These are phyloP conservation scores for Danio choprae DNA, from an alignment of 2,797 vertebrate genomes.

Conservation along the genomic window DNA sequence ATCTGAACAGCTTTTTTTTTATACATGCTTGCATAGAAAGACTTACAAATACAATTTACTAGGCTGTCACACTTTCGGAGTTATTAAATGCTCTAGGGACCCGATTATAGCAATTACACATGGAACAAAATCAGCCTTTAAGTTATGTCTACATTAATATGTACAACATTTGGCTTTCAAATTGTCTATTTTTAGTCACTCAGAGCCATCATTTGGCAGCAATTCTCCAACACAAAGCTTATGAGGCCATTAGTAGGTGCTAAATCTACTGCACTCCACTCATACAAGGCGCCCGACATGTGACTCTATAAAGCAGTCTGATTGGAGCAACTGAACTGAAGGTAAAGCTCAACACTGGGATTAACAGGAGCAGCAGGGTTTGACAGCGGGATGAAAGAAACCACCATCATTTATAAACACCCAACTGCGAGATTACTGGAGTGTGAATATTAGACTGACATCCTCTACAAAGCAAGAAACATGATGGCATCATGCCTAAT, in stretches of 20 bases:
- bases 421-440: conserved; percentile 27
- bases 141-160: background rate
- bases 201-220: background rate
- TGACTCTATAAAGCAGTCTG: background rate
- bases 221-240: background rate
- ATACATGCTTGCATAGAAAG: too few species aligned
- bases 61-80: too few species aligned
- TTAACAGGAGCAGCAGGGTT: conserved; percentile 28
- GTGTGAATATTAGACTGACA: conserved; percentile 7
- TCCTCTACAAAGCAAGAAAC: background rate
- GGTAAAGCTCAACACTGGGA: conserved; percentile 8
- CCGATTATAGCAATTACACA: too few species aligned
- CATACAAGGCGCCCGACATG: conserved; percentile 15
- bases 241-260: conserved; percentile 25
- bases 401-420: conserved; percentile 38
- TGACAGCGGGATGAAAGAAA: conserved; percentile 31
- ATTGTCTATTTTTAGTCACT: background rate
- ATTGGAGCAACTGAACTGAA: conserved; percentile 17
- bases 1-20: too few species aligned
- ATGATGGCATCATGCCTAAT: background rate
- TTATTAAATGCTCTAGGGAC: too few species aligned
- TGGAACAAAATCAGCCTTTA: too few species aligned
- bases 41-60: too few species aligned
- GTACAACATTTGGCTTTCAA: background rate
- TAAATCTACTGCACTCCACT: conserved; percentile 27